Evolutionary conservation across 1,140 invertebrate genomes (phyloP).

Genomic region (Lepidotrigona ventralis): DNA sequence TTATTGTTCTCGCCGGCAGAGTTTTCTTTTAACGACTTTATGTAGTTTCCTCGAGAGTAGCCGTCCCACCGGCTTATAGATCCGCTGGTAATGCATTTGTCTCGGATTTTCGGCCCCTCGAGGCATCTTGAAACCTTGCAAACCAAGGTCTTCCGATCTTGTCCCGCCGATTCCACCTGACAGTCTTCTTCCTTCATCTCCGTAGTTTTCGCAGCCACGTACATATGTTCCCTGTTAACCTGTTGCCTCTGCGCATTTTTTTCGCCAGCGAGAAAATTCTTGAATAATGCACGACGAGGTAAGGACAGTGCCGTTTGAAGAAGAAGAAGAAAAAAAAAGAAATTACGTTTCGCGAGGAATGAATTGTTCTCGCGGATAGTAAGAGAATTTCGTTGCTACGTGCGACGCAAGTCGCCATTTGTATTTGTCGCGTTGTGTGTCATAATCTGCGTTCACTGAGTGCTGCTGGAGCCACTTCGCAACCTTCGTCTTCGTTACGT

Average conservation of each 20-base stretch:
- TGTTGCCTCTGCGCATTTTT: conserved; percentile 23
- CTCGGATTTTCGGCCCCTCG: neutral
- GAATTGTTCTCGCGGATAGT: neutral
- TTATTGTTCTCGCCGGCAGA: conserved; percentile 18
- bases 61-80: neutral
- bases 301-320: neutral
- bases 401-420: no score
- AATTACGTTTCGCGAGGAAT: neutral
- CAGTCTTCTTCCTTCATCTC: no score
- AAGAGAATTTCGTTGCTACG: neutral
- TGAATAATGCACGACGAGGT: neutral
- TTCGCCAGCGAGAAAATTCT: neutral
- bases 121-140: neutral
- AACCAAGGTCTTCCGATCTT: neutral
- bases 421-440: neutral
- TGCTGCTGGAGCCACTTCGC: neutral
- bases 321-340: neutral
- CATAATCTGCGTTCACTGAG: neutral
- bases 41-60: neutral
- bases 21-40: conserved; percentile 37
- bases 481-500: neutral
- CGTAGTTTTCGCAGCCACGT: neutral
- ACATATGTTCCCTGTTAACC: conserved; percentile 15
- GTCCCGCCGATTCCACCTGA: neutral
- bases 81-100: neutral